A percentile compares a stretch with the other conserved stretches of the same genome.
Conservation (phyloP, 2,888 invertebrate species). For the Zhuqinia jingwanae region DNA sequence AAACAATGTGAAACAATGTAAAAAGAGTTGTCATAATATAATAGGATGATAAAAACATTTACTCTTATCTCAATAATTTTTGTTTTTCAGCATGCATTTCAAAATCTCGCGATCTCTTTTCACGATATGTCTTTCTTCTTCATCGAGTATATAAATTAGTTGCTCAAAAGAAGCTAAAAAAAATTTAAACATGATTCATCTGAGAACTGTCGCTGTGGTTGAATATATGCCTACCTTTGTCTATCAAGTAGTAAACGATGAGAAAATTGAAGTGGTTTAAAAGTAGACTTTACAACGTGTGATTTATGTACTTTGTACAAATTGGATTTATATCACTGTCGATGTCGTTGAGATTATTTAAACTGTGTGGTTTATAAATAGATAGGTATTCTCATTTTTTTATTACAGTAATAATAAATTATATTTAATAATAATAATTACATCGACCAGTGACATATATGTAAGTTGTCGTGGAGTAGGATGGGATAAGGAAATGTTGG, state of each 20-base stretch:
- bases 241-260: no score
- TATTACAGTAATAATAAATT: no score
- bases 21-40: conserved; percentile 19
- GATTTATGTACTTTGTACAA: background rate
- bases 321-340: no score
- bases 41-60: conserved; percentile 11
- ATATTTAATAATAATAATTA: no score
- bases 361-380: no score
- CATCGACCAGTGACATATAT: background rate
- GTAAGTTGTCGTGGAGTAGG: background rate
- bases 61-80: conserved; percentile 6
- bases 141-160: no score
- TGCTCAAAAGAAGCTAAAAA: no score
- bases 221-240: background rate
- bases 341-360: no score
- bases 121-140: background rate
- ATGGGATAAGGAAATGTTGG: conserved; percentile 29
- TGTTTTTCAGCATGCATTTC: conserved; percentile 3
- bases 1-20: conserved; percentile 24
- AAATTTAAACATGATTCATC: no score
- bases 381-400: no score
- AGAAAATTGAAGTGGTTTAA: background rate
- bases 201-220: no score
- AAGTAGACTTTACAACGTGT: background rate
- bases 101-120: background rate